Evolutionary conservation across 2,113 vertebrate species (phyloP), one percentile per base, ranked within the genome.

Genomic region (Cyphomyrus plagiostoma): DNA sequence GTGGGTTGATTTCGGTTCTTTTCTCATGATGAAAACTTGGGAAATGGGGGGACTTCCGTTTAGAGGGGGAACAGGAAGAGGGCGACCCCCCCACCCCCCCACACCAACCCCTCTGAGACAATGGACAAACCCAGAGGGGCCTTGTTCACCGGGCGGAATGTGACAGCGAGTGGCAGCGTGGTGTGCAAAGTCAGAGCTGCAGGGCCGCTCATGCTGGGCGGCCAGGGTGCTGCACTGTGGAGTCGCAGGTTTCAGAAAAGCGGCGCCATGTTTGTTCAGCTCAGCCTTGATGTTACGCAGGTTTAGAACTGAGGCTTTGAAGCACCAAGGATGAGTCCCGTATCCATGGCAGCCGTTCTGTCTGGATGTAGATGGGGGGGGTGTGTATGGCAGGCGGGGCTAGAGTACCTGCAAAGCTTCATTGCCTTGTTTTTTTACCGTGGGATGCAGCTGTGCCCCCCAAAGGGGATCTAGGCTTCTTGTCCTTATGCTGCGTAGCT

Each of bases 31-130:
- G 88, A 19, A 89, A 91, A 90, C 90, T 92, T 93, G 93, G 93
- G 93, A 94, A 95, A 92, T 92, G 35, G 94, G 93, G 93, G 93
- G 90, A 91, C 95, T 96, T 96, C 95, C 98, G 97, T 97, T 97
- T 99, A 98, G 95, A 93, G 94, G 89, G 93, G 95, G 35, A 93
- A 94, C 95, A 98, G 97, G 97, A 99, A 98, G 95, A 92, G 89
- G 91, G 95, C 23, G 39, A 84, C 6, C 42, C 80, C 6, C 7
- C 35, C 35, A n/a, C 90, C 92, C 86, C 86, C 30, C 62, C 62
- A 90, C 88, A 42, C 87, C 85, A 91, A 66, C 86, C 45, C 56
- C 42, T 9, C 53, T 66, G 17, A 66, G 39, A 88, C 86, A 88
- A 88, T 87, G 50, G 30, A 26, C 49, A 17, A n/a, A 56, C 49